Base-by-base conservation (phyloP, 35 echinoderm and acorn worm species). In the Ophioderma brevispina region DNA sequence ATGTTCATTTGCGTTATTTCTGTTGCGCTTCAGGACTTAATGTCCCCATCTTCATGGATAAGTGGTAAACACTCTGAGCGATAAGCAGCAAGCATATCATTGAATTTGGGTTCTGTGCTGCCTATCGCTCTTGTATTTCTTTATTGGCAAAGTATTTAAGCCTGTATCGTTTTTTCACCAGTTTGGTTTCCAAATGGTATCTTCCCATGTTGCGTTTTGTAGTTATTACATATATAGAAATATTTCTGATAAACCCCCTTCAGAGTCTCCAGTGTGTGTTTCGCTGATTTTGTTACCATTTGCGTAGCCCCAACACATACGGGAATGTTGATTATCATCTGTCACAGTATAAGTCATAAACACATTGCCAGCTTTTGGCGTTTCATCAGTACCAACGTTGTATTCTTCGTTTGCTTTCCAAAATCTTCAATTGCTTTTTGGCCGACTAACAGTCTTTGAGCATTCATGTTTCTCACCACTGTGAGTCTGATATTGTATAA, bases 21-120 rank as follows among this genome's bases (percentile, higher is more conserved):
- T 36, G 31, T 89, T 80, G 25, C 40, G 79, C 32, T 31, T 35
- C 64, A 38, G n/a, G 18, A 52, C 35, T 21, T 83, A 84, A 0
- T 90, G 8, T 14, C 17, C 80, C 49, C 81, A 90, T 32, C 36
- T 38, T 84, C 33, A 0, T 31, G 19, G 8, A 83, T 43, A 31
- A 50, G 36, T 59, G 89, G 89, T 30, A 90, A 46, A 63, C 77
- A 81, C 42, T 90, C 81, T 84, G 82, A 40, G 32, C 89, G 49
- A 34, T 38, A 90, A 18, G 77, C 0, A 35, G 49, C 55, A 0
- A 90, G 32, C 17, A 90, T 13, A 31, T 79, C 63, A 52, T 90
- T 83, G 46, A 90, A 90, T 75, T 90, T 90, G 36, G 79, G 36
- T 38, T 90, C 79, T 40, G 89, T 90, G 89, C 89, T 55, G 79